Base-by-base conservation (phyloP, 2,797 vertebrate genomes). In the Thaleichthys pacificus region DNA sequence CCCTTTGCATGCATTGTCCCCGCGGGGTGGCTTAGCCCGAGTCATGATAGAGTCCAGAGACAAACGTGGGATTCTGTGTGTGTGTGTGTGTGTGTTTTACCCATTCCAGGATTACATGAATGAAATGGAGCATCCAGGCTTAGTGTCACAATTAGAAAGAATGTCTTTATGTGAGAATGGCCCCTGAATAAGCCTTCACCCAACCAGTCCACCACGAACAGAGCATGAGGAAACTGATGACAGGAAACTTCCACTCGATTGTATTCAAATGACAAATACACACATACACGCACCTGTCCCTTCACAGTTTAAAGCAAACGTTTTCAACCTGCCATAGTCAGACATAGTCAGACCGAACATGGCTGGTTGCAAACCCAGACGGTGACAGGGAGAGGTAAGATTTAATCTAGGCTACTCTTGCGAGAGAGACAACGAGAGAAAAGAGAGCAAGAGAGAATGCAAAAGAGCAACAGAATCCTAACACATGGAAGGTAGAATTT, bases 81-180 rank as follows among this genome's bases (percentile, higher is more conserved):
- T 56, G 51, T 6, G 51, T 17, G 51, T 14, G 24, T 14, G 26
- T 24, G 22, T 51, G 26, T 57, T 58, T 68, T n/a, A 35, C n/a
- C 54, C 54, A 56, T 12, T 22, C 51, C 28, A 47, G 68, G 57
- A 70, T 70, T 61, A 62, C 38, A 12, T 47, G 58, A n/a, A 70
- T 47, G 58, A 70, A 54, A 70, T 35, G 8, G 67, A 58, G 67
- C 28, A 21, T 30, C 15, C 47, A 17, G 38, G 69, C 28, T 68
- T 68, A 68, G 67, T 56, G 19, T 7, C 26, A 54, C 66, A 68
- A 68, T 68, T 28, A 28, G 47, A 28, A 3, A 19, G 66, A 61
- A 24, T 26, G 60, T 54, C 26, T 56, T 26, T 8, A 14, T 68
- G 24, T 28, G 49, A 51, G 49, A 54, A 28, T 2, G 17, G 3